Conservation (phyloP, 2,113 vertebrate genomes). For the Camarhynchus parvulus region DNA sequence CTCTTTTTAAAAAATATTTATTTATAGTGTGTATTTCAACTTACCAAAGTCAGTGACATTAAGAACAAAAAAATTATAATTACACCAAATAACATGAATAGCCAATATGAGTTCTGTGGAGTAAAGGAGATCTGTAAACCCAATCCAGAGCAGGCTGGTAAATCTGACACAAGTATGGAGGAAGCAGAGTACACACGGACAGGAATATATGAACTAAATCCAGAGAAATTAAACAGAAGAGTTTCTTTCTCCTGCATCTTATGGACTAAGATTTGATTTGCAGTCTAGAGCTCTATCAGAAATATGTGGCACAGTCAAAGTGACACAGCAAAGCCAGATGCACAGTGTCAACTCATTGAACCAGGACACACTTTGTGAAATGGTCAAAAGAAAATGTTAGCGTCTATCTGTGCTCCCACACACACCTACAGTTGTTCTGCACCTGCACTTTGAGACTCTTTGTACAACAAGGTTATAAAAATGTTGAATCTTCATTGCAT, state of each 20-base stretch:
- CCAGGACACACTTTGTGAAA: background rate
- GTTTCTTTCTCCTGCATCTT: background rate
- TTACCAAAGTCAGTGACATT: background rate
- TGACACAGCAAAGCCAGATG: background rate
- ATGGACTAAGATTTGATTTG: background rate
- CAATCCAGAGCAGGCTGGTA: background rate
- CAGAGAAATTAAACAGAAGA: background rate
- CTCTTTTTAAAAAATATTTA: slow-evolving; percentile 1
- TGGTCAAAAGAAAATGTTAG: background rate
- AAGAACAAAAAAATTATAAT: background rate
- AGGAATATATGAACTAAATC: background rate
- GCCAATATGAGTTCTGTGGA: background rate
- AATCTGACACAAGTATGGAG: background rate
- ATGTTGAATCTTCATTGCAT: background rate
- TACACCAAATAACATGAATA: background rate
- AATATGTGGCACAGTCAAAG: background rate
- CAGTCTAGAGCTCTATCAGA: background rate
- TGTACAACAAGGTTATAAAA: background rate
- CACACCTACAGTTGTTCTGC: background rate
- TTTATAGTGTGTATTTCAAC: background rate
- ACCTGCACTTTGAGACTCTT: background rate
- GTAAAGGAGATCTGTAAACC: background rate
- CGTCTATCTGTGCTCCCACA: background rate
- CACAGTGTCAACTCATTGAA: background rate
- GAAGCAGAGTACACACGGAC: fast-evolving